These are phyloP conservation scores for Drosophila athabasca DNA, from an alignment of 1,140 invertebrate genomes.

Conservation along the genomic window DNA sequence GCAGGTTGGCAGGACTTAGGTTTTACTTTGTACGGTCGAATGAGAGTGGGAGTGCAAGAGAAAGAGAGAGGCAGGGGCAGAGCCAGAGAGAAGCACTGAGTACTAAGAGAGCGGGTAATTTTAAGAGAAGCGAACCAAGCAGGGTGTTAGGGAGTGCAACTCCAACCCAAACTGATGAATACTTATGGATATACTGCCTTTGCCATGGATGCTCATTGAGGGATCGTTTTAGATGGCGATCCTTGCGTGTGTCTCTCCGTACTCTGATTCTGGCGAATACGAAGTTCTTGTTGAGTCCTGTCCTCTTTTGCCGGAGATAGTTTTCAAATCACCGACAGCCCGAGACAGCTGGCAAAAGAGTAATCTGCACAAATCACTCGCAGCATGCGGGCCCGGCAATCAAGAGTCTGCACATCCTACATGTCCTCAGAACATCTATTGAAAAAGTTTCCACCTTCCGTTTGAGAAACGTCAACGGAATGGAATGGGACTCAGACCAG, in stretches of 20 bases:
- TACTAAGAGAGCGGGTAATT: constrained; percentile 1
- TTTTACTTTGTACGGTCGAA: constrained; percentile 35
- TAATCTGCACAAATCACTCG: constrained; percentile 38
- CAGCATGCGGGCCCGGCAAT: constrained; percentile 54
- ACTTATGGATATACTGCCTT: too few relatives aligned
- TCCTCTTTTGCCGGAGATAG: constrained; percentile 1
- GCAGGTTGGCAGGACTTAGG: constrained; percentile 36
- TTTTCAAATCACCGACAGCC: too few relatives aligned
- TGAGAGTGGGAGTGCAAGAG: constrained; percentile 25
- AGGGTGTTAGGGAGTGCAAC: too few relatives aligned
- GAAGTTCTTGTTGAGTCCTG: too few relatives aligned
- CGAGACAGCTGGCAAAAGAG: constrained; percentile 25
- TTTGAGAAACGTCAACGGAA: constrained; percentile 4
- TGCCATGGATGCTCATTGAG: too few relatives aligned
- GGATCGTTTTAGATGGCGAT: too few relatives aligned
- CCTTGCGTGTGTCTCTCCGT: too few relatives aligned
- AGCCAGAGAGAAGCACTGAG: too few relatives aligned
- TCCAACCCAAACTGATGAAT: too few relatives aligned
- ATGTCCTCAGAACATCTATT: constrained; percentile 58
- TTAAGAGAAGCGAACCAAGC: background rate
- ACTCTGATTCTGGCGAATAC: too few relatives aligned
- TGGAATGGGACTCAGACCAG: background rate
- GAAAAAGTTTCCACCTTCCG: constrained; percentile 59
- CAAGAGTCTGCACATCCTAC: constrained; percentile 59
- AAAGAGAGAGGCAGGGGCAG: too few relatives aligned